Evolutionary conservation across 1,140 invertebrate species (phyloP).

Genomic region (Halesus radiatus): DNA sequence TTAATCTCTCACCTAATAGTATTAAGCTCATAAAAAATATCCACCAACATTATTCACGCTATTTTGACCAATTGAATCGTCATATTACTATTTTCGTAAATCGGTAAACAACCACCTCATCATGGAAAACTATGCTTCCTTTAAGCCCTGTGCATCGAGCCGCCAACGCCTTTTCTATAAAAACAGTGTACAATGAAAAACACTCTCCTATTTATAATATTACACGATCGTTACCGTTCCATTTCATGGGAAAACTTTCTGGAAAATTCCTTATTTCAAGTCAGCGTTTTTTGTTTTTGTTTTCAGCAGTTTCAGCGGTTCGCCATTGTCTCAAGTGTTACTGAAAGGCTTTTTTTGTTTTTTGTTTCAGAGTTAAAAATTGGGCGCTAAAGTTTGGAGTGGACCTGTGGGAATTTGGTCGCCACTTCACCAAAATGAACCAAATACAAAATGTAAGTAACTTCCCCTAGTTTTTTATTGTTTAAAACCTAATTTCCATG

Average conservation of each 20-base stretch:
- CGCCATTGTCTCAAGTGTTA: constrained; percentile 6
- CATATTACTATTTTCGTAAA: too few species aligned
- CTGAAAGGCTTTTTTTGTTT: constrained; percentile 49
- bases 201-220: background rate
- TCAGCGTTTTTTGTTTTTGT: constrained; percentile 62
- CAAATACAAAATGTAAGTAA: constrained; percentile 87
- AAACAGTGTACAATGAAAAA: background rate
- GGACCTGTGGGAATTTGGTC: constrained; percentile 89
- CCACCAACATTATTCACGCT: too few species aligned
- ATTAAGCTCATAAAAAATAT: too few species aligned
- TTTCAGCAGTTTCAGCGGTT: constrained; percentile 60
- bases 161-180: constrained; percentile 47
- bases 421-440: constrained; percentile 88
- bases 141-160: too few species aligned
- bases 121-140: too few species aligned
- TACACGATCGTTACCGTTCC: background rate
- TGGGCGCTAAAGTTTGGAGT: constrained; percentile 92
- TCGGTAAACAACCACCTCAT: too few species aligned
- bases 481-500: too few species aligned
- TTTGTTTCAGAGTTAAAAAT: constrained; percentile 86
- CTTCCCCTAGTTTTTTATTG: too few species aligned
- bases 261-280: background rate
- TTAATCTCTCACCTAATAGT: too few species aligned
- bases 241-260: background rate
- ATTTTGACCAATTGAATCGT: too few species aligned